Base-by-base conservation (phyloP, 2,113 vertebrate genomes). In the Psilopsiagon aurifrons region DNA sequence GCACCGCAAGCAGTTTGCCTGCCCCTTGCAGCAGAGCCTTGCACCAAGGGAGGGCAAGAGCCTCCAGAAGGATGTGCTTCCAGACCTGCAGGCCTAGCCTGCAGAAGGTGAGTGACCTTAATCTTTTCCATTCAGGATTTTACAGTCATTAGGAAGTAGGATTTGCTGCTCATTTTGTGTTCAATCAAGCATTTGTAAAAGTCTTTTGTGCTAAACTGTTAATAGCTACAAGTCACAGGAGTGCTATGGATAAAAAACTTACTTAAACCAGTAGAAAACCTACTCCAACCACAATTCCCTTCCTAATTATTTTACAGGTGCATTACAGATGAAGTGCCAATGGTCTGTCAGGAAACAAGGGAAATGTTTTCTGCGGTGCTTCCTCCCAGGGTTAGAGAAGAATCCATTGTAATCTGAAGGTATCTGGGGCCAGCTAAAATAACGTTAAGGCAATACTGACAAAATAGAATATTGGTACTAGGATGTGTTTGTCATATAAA, bases 81-180 rank as follows among this genome's bases (percentile, higher is more conserved):
- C 54, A 49, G 49, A 43, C 57, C 57, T 0, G 7, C 79, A 47
- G 91, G 79, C 86, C 66, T 83, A 67, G 44, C 54, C 69, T 60
- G 63, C 20, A 17, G 63, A 41, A 68, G 95, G 96, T 97, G 84
- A 96, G 96, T 89, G 52, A 79, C 18, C 27, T 66, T 52, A 35
- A 37, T 54, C 22, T 87, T 86, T 62, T 74, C 52, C 18, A 2
- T 20, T 93, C 11, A 57, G 2, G 3, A 35, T 39, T 83, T 90
- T 29, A 11, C 13, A 28, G 35, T 60, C 49, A n/a, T 5, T 51
- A 18, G 51, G 39, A 43, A 71, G 41, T 25, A 35, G 29, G 11
- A 35, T 55, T 64, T 79, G n/a, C 43, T 55, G 19, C 29, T 83
- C 16, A 2, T 41, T 67, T 66, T 43, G 19, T 35, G 19, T 71